Evolutionary conservation across 1,140 invertebrate genomes (phyloP).

Genomic region (Aradophagus sp.): DNA sequence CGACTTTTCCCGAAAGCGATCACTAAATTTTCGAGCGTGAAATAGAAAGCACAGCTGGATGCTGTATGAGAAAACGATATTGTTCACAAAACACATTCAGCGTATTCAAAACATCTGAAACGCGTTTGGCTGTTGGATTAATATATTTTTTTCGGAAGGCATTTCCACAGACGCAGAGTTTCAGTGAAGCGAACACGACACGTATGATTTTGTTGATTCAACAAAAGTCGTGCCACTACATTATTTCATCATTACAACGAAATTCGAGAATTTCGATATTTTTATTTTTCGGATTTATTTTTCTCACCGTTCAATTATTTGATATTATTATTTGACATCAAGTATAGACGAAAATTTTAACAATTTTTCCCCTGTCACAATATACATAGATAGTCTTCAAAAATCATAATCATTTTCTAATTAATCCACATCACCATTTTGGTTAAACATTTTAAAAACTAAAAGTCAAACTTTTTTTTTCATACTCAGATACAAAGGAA

Average conservation of each 20-base stretch:
- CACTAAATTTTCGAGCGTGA: conserved; percentile 33
- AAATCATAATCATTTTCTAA: too few relatives aligned
- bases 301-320: too few relatives aligned
- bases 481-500: too few relatives aligned
- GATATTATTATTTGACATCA: too few relatives aligned
- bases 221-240: conserved; percentile 18
- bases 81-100: conserved; percentile 32
- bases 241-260: conserved; percentile 10
- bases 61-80: conserved; percentile 33
- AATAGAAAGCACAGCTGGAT: conserved; percentile 40
- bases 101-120: conserved; percentile 34
- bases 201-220: conserved; percentile 35
- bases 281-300: too few relatives aligned
- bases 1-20: conserved; percentile 47
- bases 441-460: too few relatives aligned
- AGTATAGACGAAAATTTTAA: too few relatives aligned
- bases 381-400: too few relatives aligned
- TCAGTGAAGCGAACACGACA: conserved; percentile 18
- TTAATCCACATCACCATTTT: too few relatives aligned
- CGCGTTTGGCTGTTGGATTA: conserved; percentile 24
- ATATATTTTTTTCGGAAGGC: conserved; percentile 28
- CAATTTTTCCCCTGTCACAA: too few relatives aligned
- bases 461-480: too few relatives aligned
- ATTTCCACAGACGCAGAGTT: conserved; percentile 19
- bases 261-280: too few relatives aligned